Conservation (phyloP, 37 sponge, comb jelly and placozoan species). For the Beroe ovata region DNA sequence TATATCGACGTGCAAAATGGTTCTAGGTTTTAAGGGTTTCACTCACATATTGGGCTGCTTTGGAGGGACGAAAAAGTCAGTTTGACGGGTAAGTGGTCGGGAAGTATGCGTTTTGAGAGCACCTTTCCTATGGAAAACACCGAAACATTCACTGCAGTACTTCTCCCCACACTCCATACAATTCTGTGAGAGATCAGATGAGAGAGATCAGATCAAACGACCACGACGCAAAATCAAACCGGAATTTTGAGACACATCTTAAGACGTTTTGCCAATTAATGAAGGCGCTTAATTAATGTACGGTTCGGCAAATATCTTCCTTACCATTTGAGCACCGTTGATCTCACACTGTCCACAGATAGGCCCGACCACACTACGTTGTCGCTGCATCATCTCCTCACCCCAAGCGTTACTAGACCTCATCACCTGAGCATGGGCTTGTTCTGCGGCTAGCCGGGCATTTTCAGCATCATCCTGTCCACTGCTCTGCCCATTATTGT, state of each 20-base stretch:
- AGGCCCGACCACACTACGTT: conserved; percentile 41
- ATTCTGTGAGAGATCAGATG: too few species aligned
- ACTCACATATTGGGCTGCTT: background rate
- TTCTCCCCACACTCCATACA: conserved; percentile 66
- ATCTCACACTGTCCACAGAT: conserved; percentile 59
- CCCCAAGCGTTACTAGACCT: conserved; percentile 13
- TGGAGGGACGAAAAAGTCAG: background rate
- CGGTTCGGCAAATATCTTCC: too few species aligned
- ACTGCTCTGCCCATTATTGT: background rate
- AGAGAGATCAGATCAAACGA: too few species aligned
- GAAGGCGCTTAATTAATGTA: too few species aligned
- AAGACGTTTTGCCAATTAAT: too few species aligned
- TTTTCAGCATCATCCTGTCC: background rate
- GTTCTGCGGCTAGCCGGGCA: background rate
- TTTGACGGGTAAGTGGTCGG: conserved; percentile 37
- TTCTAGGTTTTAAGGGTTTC: background rate
- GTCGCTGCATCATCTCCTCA: conserved; percentile 20
- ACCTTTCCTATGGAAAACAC: conserved; percentile 42
- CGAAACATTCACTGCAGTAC: conserved; percentile 51
- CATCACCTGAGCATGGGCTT: background rate
- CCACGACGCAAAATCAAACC: too few species aligned
- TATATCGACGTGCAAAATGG: background rate
- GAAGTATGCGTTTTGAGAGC: conserved; percentile 56
- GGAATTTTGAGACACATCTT: too few species aligned
- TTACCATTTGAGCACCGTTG: conserved; percentile 24